Base-by-base conservation (phyloP, 1,140 invertebrate species). In the Lycorma delicatula region DNA sequence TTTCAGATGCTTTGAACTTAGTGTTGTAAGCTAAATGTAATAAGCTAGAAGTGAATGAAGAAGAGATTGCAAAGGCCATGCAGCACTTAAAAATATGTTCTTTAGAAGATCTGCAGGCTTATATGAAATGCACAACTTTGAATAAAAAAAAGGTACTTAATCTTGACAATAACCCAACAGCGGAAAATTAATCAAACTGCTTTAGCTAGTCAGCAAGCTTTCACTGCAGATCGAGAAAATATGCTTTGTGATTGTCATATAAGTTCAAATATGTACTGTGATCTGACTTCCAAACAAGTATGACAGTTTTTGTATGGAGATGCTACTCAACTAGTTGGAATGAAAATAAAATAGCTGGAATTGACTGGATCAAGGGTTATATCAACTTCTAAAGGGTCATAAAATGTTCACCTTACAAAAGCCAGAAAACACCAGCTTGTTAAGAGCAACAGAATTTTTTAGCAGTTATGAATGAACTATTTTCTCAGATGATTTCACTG, bases 351-450 rank as follows among this genome's bases (percentile, higher is more conserved):
- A 59, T 46, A 22, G 71, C 69, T 13, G 71, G 68, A 28, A 49
- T 38, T 11, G 70, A 72, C 31, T 72, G 72, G 69, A 68, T 70
- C 53, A 38, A 44, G 34, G 50, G 18, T 6, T 71, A 66, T 55
- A 54, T 71, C 51, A 63, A 66, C 60, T 36, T n/a, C n/a, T n/a
- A n/a, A n/a, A n/a, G n/a, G n/a, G 67, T 11, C 64, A 72, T 59
- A 56, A 56, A 52, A 26, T 23, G 3, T 58, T 71, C 11, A 68
- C 69, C 7, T 58, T 66, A n/a, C 50, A 68, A 29, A 66, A 56
- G 60, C 68, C 69, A 27, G 68, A 71, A 64, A 65, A 66, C 48
- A 72, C 71, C 7, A 68, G 68, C 56, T 38, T 70, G 12, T 59
- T 65, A 16, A 59, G 71, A 60, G 64, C 69, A 29, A 64, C 66